Conservation (phyloP, 2,888 invertebrate genomes). For the Metopia argyrocephala region DNA sequence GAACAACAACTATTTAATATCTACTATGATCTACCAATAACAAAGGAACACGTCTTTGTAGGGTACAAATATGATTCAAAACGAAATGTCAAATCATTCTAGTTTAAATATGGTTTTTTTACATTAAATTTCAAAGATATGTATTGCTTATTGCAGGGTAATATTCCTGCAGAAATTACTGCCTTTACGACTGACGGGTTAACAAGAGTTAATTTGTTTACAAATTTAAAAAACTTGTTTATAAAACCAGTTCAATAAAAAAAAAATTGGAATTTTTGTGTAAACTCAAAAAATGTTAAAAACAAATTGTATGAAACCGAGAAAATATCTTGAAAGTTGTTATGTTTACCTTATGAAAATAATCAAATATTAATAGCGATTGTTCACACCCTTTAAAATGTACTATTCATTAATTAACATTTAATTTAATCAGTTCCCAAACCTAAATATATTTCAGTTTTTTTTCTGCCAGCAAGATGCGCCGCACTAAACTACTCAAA, state of each 20-base stretch:
- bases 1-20: conserved; percentile 21
- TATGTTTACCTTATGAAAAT: conserved; percentile 2
- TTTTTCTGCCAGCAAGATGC: too few species aligned
- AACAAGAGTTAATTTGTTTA: not conserved
- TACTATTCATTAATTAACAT: too few species aligned
- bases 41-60: not conserved
- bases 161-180: not conserved
- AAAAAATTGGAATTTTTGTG: not conserved
- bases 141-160: not conserved
- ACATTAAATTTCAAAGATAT: not conserved
- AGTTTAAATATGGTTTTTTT: conserved; percentile 3
- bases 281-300: not conserved
- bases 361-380: not conserved
- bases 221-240: not conserved
- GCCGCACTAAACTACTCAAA: too few species aligned
- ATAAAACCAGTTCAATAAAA: not conserved
- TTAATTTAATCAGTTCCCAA: too few species aligned
- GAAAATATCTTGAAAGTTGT: not conserved
- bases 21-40: not conserved
- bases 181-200: not conserved
- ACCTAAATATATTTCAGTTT: too few species aligned
- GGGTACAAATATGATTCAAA: not conserved
- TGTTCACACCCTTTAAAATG: too few species aligned
- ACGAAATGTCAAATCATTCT: not conserved
- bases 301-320: not conserved